Conservation (phyloP, 2,113 vertebrate species). For the Cheilinus undulatus region DNA sequence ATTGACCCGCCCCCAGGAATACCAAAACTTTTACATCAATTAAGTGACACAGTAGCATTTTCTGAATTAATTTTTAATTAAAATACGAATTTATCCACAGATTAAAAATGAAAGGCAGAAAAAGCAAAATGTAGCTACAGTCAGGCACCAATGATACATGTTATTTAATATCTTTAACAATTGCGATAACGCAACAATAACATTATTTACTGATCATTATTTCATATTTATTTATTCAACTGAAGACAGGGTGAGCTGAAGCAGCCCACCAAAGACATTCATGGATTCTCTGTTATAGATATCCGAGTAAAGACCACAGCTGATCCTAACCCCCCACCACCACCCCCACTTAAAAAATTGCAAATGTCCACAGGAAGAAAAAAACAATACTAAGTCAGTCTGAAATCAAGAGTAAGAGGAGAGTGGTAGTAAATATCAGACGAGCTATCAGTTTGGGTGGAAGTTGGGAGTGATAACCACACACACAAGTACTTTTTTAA, state of each 20-base stretch:
- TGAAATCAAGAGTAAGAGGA: constrained; percentile 73
- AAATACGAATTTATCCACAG: constrained; percentile 87
- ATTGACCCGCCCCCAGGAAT: too few relatives aligned
- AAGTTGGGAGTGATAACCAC: constrained; percentile 61
- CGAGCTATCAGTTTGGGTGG: constrained; percentile 67
- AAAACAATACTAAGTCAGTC: constrained; percentile 72
- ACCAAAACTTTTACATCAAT: too few relatives aligned
- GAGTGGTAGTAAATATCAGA: constrained; percentile 67
- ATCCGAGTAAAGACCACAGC: constrained; percentile 70
- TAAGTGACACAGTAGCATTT: constrained; percentile 46
- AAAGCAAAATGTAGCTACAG: constrained; percentile 87
- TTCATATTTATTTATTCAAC: constrained; percentile 77
- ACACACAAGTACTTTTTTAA: constrained; percentile 56
- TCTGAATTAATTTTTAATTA: constrained; percentile 84
- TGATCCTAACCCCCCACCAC: constrained; percentile 32
- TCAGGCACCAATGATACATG: constrained; percentile 87
- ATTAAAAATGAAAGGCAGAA: constrained; percentile 87
- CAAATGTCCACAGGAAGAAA: constrained; percentile 74
- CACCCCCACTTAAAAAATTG: constrained; percentile 21
- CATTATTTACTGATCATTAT: constrained; percentile 83
- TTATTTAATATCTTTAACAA: constrained; percentile 80
- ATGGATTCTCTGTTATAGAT: constrained; percentile 77
- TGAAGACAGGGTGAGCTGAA: constrained; percentile 69
- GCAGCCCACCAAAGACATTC: constrained; percentile 77
- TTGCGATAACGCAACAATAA: constrained; percentile 87